phyloP scores from a whole-genome alignment of 2,888 invertebrate genomes.

The Theretra japonica region DNA sequence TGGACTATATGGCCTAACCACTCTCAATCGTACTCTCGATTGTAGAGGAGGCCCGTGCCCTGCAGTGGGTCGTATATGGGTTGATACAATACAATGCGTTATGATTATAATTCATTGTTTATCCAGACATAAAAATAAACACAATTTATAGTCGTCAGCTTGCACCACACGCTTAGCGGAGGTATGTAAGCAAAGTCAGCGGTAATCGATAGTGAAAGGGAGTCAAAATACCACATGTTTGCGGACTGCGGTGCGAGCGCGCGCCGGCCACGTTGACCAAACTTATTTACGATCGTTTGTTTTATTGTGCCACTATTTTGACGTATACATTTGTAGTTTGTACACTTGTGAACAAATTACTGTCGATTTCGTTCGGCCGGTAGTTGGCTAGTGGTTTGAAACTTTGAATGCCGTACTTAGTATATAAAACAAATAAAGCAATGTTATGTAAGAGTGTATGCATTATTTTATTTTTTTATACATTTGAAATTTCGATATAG shows the following conservation, averaged over 20 bases:
- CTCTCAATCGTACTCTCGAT: too few relatives aligned
- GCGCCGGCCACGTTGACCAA: slow-evolving; percentile 5
- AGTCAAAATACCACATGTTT: slow-evolving; percentile 52
- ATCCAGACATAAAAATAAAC: background rate
- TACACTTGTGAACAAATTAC: background rate
- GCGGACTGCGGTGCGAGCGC: slow-evolving; percentile 35
- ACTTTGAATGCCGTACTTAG: too few relatives aligned
- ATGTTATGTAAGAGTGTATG: too few relatives aligned
- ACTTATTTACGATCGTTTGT: slow-evolving; percentile 12
- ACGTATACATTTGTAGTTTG: background rate
- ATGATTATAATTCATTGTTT: too few relatives aligned
- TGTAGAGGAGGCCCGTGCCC: too few relatives aligned
- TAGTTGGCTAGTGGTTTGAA: too few relatives aligned
- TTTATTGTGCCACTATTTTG: slow-evolving; percentile 4
- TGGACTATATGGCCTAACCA: too few relatives aligned
- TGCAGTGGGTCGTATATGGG: too few relatives aligned
- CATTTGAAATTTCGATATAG: too few relatives aligned
- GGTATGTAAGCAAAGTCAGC: slow-evolving; percentile 16
- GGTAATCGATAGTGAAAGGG: slow-evolving; percentile 51
- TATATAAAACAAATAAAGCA: too few relatives aligned
- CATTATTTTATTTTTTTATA: too few relatives aligned
- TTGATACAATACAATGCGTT: too few relatives aligned
- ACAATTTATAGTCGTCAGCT: background rate
- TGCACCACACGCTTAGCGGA: background rate
- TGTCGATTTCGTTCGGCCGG: slow-evolving; percentile 3